phyloP scores from a whole-genome alignment of 23 tunicate species.

The Ascidia mentula region DNA sequence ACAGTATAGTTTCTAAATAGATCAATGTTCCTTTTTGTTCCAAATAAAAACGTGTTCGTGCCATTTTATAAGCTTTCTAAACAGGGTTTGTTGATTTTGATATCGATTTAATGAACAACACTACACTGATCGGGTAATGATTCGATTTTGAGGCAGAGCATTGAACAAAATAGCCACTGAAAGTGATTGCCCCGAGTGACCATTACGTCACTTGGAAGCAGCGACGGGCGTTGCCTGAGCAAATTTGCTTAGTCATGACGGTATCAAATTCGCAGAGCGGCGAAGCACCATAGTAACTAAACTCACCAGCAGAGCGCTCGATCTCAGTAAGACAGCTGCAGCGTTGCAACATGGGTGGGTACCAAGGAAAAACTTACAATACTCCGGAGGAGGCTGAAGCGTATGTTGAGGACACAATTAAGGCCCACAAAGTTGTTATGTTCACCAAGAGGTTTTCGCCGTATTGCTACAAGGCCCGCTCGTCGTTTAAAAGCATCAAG shows the following conservation, averaged over 20 bases:
- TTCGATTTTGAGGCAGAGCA: too few species aligned
- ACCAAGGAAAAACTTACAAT: conserved; percentile 37
- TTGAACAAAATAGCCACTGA: too few species aligned
- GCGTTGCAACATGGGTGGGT: conserved; percentile 43
- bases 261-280: neutral
- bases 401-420: conserved; percentile 34
- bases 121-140: too few species aligned
- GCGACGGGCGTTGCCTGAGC: neutral
- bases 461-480: conserved; percentile 39
- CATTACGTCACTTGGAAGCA: neutral
- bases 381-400: conserved; percentile 41
- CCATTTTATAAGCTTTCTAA: too few species aligned
- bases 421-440: conserved; percentile 34
- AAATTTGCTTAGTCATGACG: neutral
- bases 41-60: too few species aligned
- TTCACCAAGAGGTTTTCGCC: conserved; percentile 51
- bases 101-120: too few species aligned
- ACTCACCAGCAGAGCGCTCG: neutral
- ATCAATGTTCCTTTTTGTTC: too few species aligned
- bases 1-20: too few species aligned
- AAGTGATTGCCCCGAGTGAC: neutral
- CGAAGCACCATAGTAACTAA: neutral
- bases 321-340: neutral
- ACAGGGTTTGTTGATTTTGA: too few species aligned
- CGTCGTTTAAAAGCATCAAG: conserved; percentile 27